Percentiles rank a stretch among this genome's conserved stretches.
phyloP scores from a whole-genome alignment of 2,797 vertebrate genomes.

The Cottoperca gobio region DNA sequence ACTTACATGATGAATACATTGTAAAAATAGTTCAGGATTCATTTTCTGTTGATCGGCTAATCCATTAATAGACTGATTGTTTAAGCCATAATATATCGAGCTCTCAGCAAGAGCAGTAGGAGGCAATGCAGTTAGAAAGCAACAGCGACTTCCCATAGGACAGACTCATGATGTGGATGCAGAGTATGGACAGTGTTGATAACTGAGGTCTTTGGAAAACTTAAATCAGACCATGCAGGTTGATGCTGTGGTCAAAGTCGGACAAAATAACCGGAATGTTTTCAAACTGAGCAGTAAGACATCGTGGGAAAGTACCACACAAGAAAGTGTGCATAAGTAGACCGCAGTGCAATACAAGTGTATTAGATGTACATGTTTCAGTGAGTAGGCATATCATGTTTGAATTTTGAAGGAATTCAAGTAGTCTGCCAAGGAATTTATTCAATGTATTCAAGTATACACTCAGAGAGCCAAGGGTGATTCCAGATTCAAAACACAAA shows the following conservation, averaged over 20 bases:
- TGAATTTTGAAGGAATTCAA: conserved; percentile 1
- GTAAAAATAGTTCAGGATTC: background rate
- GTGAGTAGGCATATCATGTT: background rate
- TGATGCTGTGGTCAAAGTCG: conserved; percentile 14
- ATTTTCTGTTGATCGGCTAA: background rate
- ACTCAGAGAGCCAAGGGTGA: conserved; percentile 17
- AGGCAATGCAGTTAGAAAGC: conserved; percentile 35
- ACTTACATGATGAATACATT: background rate
- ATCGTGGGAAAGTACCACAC: background rate
- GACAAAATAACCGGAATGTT: background rate
- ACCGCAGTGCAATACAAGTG: background rate
- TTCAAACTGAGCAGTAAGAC: background rate
- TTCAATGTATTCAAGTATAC: conserved; percentile 31
- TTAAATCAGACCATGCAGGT: conserved; percentile 41
- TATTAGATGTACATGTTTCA: background rate
- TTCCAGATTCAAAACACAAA: conserved; percentile 27
- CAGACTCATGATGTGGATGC: conserved; percentile 16
- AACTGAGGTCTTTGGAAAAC: conserved; percentile 21
- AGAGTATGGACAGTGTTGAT: conserved; percentile 18
- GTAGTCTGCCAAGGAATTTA: background rate
- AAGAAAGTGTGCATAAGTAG: background rate
- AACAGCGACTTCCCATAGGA: conserved; percentile 20
- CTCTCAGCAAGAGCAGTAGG: conserved; percentile 39
- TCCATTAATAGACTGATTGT: background rate
- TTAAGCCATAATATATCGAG: background rate